These are phyloP conservation scores for Castor canadensis DNA, from an alignment of 2,113 vertebrate species.

Conservation along the genomic window DNA sequence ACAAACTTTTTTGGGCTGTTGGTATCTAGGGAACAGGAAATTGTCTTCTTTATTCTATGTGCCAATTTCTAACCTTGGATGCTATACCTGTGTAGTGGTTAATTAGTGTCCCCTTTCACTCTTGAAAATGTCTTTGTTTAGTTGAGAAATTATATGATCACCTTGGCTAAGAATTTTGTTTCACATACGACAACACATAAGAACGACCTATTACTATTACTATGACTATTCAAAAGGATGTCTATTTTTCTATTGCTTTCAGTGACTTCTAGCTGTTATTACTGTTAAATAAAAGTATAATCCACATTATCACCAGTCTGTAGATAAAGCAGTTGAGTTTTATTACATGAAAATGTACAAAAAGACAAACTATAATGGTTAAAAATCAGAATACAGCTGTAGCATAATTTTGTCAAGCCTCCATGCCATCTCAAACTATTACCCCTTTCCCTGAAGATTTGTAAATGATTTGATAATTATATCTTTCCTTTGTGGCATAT, in stretches of 20 bases:
- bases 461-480: conserved; percentile 78
- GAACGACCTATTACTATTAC: not conserved
- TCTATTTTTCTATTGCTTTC: not conserved
- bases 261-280: not conserved
- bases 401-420: conserved; percentile 74
- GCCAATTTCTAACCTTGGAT: not conserved
- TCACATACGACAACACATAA: not conserved
- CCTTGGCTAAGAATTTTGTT: not conserved
- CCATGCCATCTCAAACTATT: conserved; percentile 69
- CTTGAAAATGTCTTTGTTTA: not conserved
- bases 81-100: not conserved
- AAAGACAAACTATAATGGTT: conserved; percentile 64
- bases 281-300: not conserved
- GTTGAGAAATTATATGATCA: not conserved
- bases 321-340: not conserved
- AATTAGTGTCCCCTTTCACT: not conserved
- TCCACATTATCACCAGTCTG: not conserved
- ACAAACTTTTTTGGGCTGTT: not conserved
- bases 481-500: conserved; percentile 78
- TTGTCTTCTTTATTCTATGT: not conserved
- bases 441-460: conserved; percentile 68
- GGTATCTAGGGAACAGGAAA: not conserved
- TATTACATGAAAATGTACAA: conserved; percentile 66
- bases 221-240: not conserved
- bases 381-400: conserved; percentile 56